Evolutionary conservation across 2,113 vertebrate genomes (phyloP).

Genomic region (Apodemus sylvaticus): DNA sequence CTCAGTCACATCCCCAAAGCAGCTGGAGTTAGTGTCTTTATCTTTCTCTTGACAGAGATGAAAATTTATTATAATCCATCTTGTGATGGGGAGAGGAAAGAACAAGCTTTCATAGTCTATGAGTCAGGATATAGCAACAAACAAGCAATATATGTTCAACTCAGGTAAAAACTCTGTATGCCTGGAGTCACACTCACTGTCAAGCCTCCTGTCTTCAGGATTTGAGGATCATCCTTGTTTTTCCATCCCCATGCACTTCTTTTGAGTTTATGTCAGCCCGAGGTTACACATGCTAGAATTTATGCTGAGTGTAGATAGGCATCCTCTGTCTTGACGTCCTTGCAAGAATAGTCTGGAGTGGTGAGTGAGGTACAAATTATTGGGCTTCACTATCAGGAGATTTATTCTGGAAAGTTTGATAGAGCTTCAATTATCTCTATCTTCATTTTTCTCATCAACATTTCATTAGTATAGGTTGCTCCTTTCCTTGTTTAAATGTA

Average conservation of each 20-base stretch:
- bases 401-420: not conserved
- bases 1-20: not conserved
- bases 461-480: not conserved
- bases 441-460: not conserved
- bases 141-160: not conserved
- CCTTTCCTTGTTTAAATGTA: not conserved
- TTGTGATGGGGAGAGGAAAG: not conserved
- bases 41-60: not conserved
- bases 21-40: not conserved
- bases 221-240: not conserved
- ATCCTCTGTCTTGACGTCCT: not conserved
- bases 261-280: not conserved
- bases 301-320: not conserved
- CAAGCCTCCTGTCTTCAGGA: not conserved
- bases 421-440: not conserved
- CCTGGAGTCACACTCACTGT: not conserved
- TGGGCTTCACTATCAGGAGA: not conserved
- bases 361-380: not conserved
- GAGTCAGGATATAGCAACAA: not conserved
- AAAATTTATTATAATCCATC: not conserved
- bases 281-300: not conserved
- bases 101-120: not conserved
- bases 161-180: accelerated
- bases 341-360: not conserved
- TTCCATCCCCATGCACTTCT: not conserved